Base-by-base conservation (phyloP, 1,140 invertebrate genomes). In the Caenorhabditis tropicalis region DNA sequence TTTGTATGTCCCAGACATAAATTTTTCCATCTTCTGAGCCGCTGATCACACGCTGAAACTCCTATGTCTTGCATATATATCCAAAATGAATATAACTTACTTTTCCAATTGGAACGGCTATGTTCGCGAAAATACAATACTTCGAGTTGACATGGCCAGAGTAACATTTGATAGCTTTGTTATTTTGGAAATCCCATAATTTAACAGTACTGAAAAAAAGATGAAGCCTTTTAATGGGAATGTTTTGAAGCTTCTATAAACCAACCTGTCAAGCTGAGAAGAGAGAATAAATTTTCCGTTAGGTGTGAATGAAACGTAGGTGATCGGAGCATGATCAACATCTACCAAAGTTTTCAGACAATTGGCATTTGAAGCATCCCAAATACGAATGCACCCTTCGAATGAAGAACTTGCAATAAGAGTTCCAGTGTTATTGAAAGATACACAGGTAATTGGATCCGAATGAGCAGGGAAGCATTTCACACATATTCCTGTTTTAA, bases 111-210 rank as follows among this genome's bases (percentile, higher is more conserved):
- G 98, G 99, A 4, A 99, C 96, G 81, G 97, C 99, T 92, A 99
- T 99, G 92, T 99, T 99, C 29, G 98, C 97, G 93, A 99, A 99
- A 92, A 99, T 98, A 92, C 98, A 99, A 92, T 99, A 99, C 92
- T 99, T 99, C 92, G 99, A 96, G 93, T 99, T 99, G 91, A 95
- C 96, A 92, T 99, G 98, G 0, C 97, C 97, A 0, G 95, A 95
- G 88, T 99, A 99, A 0, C 96, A 97, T 93, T 99, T 99, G n/a
- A 99, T 92, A 92, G 96, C 98, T 91, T 94, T 94, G 86, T 93
- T 93, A 93, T 99, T 98, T 85, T 95, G 97, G 92, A 99, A 99
- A 92, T 99, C 98, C 98, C 98, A 99, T 58, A 99, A 92, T 93
- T 99, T 99, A 2, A 99, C 93, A 9, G 96, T 98, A 91, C 93